A percentile compares a stretch with the other conserved stretches of the same genome.
These are phyloP conservation scores for Coelopa frigida DNA, from an alignment of 1,140 invertebrate genomes.

Conservation along the genomic window DNA sequence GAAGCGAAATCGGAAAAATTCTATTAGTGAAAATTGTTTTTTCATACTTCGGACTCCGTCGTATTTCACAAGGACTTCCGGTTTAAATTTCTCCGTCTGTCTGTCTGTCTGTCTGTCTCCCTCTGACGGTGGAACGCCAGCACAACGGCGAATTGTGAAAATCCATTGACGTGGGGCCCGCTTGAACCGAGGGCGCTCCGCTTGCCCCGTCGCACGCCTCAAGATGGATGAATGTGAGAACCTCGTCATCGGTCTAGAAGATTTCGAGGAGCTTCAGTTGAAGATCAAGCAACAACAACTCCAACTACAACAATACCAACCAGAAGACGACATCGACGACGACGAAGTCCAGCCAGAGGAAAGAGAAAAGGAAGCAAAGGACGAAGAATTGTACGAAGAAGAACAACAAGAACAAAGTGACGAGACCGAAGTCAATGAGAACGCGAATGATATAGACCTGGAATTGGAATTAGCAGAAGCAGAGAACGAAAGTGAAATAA, in stretches of 20 bases:
- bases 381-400: too few relatives aligned
- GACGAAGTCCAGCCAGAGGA: conserved; percentile 17
- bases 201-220: conserved; percentile 5
- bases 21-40: too few relatives aligned
- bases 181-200: conserved; percentile 10
- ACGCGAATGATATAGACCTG: too few relatives aligned
- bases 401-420: too few relatives aligned
- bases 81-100: too few relatives aligned
- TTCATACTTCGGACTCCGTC: too few relatives aligned
- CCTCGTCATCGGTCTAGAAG: conserved; percentile 36
- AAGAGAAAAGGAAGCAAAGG: too few relatives aligned
- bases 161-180: conserved; percentile 10
- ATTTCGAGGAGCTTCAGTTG: conserved; percentile 26
- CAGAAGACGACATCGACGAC: conserved; percentile 18
- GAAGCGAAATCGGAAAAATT: too few relatives aligned
- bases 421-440: too few relatives aligned
- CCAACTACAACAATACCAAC: conserved; percentile 12
- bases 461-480: conserved; percentile 11
- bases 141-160: conserved; percentile 3
- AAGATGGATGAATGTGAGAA: conserved; percentile 47
- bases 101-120: too few relatives aligned
- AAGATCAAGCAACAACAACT: conserved; percentile 17
- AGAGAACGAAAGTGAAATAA: conserved; percentile 32
- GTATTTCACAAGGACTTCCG: too few relatives aligned
- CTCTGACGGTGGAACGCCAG: too few relatives aligned